Percentiles rank a stretch among this genome's conserved stretches.
These are phyloP conservation scores for Nymphalis urticae DNA, from an alignment of 2,888 invertebrate species.

Conservation along the genomic window DNA sequence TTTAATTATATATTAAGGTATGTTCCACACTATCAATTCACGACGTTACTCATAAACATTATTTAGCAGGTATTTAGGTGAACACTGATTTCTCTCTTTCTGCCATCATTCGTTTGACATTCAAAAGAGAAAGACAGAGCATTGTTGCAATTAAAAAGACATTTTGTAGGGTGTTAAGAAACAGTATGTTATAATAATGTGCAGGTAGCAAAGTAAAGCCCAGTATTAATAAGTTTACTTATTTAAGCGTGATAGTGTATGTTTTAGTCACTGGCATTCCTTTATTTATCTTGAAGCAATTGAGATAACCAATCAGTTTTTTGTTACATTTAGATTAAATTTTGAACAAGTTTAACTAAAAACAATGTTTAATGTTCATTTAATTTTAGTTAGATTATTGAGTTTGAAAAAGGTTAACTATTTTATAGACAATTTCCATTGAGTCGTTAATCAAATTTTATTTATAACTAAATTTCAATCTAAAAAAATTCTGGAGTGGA, in stretches of 20 bases:
- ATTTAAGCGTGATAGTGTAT: slow-evolving; percentile 22
- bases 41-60: too few species aligned
- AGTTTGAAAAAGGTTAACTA: background rate
- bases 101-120: too few species aligned
- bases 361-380: background rate
- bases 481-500: background rate
- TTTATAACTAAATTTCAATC: background rate
- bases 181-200: slow-evolving; percentile 12
- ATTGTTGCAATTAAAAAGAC: slow-evolving; percentile 22
- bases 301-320: background rate
- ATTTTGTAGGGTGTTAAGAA: slow-evolving; percentile 25
- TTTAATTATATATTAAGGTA: too few species aligned
- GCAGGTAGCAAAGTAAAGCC: slow-evolving; percentile 23
- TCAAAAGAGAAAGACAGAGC: too few species aligned
- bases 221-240: slow-evolving; percentile 35
- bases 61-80: too few species aligned
- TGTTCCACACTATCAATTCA: too few species aligned
- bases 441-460: background rate
- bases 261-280: slow-evolving; percentile 6
- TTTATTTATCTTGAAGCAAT: slow-evolving; percentile 1
- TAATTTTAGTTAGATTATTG: background rate
- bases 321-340: background rate
- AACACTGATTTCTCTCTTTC: too few species aligned
- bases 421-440: background rate
- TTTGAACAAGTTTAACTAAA: background rate